These are phyloP conservation scores for Xerus inauris DNA, from an alignment of 2,113 vertebrate species.

Conservation along the genomic window DNA sequence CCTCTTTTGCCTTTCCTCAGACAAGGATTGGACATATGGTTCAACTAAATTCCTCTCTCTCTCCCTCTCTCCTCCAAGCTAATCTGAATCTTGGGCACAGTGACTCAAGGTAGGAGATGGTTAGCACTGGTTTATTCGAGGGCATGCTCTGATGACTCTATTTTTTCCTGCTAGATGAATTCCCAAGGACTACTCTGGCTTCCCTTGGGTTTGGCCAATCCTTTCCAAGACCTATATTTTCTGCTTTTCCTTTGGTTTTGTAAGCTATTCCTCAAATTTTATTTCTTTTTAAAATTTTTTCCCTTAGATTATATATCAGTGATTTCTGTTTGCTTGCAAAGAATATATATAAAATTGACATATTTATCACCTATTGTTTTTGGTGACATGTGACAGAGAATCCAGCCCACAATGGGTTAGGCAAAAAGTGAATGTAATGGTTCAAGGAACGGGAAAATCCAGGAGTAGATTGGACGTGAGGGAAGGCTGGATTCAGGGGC, in stretches of 20 bases:
- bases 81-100: constrained; percentile 14
- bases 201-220: background rate
- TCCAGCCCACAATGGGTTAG: background rate
- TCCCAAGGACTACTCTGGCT: background rate
- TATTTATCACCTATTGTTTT: background rate
- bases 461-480: background rate
- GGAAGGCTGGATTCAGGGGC: background rate
- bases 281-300: fast-evolving
- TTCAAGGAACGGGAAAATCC: background rate
- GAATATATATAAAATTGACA: background rate
- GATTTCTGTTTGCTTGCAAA: constrained; percentile 38
- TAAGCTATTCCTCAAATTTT: background rate
- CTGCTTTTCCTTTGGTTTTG: background rate
- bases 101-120: background rate
- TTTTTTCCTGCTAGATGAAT: background rate
- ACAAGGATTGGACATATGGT: background rate
- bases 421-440: background rate
- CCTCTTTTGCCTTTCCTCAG: background rate
- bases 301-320: background rate
- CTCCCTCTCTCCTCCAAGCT: background rate
- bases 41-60: background rate
- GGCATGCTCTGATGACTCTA: background rate
- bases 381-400: constrained; percentile 24
- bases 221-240: background rate
- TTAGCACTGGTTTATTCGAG: constrained; percentile 1